Evolutionary conservation across 2,797 vertebrate species (phyloP).

Genomic region (Pseudochromis fuscus): DNA sequence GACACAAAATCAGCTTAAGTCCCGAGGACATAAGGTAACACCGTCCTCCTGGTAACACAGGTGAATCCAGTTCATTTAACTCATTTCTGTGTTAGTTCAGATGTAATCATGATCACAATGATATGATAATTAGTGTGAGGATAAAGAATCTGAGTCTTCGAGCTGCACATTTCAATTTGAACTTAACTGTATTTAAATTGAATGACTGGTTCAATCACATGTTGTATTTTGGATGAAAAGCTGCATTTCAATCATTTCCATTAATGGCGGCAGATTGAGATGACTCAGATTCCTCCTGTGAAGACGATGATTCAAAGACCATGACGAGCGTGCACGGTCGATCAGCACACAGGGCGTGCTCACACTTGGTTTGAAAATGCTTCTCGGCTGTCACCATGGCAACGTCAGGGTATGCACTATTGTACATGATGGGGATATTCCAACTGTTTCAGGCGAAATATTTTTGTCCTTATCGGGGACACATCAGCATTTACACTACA

Average conservation of each 20-base stretch:
- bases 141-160: conserved; percentile 41
- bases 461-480: too few relatives aligned
- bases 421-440: too few relatives aligned
- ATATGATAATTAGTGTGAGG: background rate
- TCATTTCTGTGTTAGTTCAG: conserved; percentile 5
- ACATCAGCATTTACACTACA: too few relatives aligned
- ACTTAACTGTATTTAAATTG: background rate
- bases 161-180: background rate
- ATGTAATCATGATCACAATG: background rate
- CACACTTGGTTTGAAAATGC: too few relatives aligned
- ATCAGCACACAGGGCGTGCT: conserved; percentile 44
- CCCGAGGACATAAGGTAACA: background rate
- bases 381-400: too few relatives aligned
- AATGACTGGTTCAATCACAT: background rate
- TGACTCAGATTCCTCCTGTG: conserved; percentile 61
- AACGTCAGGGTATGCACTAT: too few relatives aligned
- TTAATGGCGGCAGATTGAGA: conserved; percentile 12
- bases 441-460: too few relatives aligned
- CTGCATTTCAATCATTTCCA: background rate
- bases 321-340: conserved; percentile 36
- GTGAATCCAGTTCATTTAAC: conserved; percentile 51
- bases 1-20: background rate
- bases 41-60: conserved; percentile 35
- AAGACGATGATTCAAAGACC: conserved; percentile 3
- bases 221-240: background rate